These are phyloP conservation scores for Ricordea florida DNA, from an alignment of 92 coral and sea anemone species.

Conservation along the genomic window DNA sequence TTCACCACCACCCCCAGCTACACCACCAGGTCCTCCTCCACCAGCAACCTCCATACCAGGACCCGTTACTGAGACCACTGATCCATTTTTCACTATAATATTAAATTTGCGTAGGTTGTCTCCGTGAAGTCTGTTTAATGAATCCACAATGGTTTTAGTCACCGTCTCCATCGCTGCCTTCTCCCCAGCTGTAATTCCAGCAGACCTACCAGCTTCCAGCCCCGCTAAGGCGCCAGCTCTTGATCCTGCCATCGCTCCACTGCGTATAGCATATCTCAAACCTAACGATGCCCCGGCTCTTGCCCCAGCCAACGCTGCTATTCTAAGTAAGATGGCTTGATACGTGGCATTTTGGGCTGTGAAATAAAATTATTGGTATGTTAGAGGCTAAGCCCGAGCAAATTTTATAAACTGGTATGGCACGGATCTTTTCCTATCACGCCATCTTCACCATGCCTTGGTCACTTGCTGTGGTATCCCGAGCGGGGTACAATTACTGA, in stretches of 20 bases:
- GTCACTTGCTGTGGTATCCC: too few species aligned
- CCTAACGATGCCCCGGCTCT: constrained; percentile 55
- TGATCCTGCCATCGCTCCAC: constrained; percentile 63
- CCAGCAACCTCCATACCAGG: background rate
- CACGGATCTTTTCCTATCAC: too few species aligned
- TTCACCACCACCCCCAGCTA: background rate
- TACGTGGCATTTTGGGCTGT: constrained; percentile 20
- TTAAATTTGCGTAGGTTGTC: constrained; percentile 10
- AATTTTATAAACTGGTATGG: too few species aligned
- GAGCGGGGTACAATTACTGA: too few species aligned
- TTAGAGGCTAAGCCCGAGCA: background rate
- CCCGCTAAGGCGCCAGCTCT: constrained; percentile 59
- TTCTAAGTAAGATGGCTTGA: constrained; percentile 4
- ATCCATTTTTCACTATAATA: background rate
- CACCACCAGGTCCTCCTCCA: background rate
- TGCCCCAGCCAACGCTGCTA: constrained; percentile 63
- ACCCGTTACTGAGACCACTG: background rate
- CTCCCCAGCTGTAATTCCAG: constrained; percentile 68
- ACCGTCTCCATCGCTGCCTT: constrained; percentile 35
- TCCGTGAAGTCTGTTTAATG: constrained; percentile 9
- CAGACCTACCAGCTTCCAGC: constrained; percentile 37
- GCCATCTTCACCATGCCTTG: too few species aligned
- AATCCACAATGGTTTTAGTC: constrained; percentile 32
- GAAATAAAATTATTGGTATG: background rate
- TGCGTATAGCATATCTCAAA: background rate